Base-by-base conservation (phyloP, 2,888 invertebrate species). In the Eupithecia abbreviata region DNA sequence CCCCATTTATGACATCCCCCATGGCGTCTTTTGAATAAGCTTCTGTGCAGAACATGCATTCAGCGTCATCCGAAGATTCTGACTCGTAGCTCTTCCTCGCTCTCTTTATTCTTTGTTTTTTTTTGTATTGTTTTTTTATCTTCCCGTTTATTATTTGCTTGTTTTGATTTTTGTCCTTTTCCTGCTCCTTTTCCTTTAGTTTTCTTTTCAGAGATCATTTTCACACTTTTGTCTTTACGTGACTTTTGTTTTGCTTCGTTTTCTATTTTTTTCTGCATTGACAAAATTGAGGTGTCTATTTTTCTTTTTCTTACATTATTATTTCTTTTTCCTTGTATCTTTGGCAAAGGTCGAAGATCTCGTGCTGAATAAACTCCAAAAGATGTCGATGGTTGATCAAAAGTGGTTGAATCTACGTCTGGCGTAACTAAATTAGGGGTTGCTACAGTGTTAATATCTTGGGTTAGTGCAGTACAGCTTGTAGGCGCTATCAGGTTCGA, bases 1-100 rank as follows among this genome's bases (percentile, higher is more conserved):
- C 77, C 77, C 77, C 77, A 74, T 77, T 69, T 77, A 18, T 41
- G 69, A 69, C 77, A 77, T 75, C 51, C 45, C 68, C 68, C 68
- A 68, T 68, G 68, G 68, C 66, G 66, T 75, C 75, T 72, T 75
- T 77, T 65, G 77, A 77, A 65, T 55, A 77, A 30, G 47, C 70
- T 75, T 77, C 75, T 43, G 75, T 77, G 70, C 77, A 77, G 71
- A 75, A 77, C 41, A 77, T 72, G 47, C 77, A 77, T 75, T 77
- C 77, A 10, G 75, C 65, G 62, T 77, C 77, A 73, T 77, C 77
- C 68, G 68, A 68, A 68, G 68, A 68, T 68, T 68, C 68, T 68
- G 68, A 68, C 68, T 68, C 45, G 45, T 68, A 68, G 45, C n/a
- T 43, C 68, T 68, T 68, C 68, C 68, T 68, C 45, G 68, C 68